phyloP scores from a whole-genome alignment of 2,888 invertebrate species.

The Platynereis dumerilii region DNA sequence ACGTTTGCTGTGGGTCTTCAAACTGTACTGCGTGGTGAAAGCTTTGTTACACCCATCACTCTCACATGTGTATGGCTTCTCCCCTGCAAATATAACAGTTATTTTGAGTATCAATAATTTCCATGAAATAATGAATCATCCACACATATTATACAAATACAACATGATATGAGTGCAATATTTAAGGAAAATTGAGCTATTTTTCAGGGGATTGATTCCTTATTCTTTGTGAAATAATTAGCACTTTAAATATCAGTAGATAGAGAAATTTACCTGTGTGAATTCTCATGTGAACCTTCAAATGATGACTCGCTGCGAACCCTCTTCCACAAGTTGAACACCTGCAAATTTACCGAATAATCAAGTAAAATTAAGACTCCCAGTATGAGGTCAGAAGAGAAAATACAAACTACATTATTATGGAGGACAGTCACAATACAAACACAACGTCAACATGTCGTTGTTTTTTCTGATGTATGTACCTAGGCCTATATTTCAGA shows the following conservation, averaged over 20 bases:
- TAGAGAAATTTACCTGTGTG: constrained; percentile 75
- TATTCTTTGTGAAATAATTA: no score
- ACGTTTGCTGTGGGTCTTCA: constrained; percentile 79
- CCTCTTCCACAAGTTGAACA: constrained; percentile 88
- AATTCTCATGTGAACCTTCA: constrained; percentile 87
- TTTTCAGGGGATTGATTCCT: no score
- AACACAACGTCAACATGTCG: no score
- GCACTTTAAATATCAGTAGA: no score
- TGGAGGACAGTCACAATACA: no score
- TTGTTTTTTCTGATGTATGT: no score
- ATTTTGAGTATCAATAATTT: not conserved
- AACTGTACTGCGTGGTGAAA: constrained; percentile 84
- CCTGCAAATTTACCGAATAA: constrained; percentile 64
- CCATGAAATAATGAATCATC: not conserved
- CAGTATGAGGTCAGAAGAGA: no score
- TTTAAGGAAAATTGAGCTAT: no score
- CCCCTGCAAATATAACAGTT: constrained; percentile 42
- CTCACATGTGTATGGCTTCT: constrained; percentile 78
- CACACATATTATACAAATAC: not conserved
- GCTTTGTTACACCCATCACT: constrained; percentile 75
- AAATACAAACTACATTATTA: no score
- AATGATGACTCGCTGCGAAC: constrained; percentile 91
- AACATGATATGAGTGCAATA: no score
- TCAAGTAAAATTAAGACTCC: not conserved
- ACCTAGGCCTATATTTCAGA: no score